Percentiles rank a stretch among this genome's conserved stretches.
These are phyloP conservation scores for Pangasius larnaudii DNA, from an alignment of 2,797 vertebrate species.

Conservation along the genomic window DNA sequence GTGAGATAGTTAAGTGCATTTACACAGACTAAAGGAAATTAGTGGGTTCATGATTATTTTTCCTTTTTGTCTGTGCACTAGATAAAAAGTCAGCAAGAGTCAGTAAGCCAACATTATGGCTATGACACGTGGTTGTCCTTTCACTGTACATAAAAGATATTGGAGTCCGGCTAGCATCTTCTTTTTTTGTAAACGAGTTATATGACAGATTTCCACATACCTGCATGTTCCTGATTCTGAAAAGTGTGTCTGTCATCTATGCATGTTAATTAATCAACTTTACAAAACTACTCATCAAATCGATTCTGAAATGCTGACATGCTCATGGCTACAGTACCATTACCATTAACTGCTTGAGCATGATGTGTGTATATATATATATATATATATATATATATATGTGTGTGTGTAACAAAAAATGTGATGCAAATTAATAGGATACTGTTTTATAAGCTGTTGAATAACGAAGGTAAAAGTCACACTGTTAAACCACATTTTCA, in stretches of 20 bases:
- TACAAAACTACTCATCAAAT: too few species aligned
- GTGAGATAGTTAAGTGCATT: neutral
- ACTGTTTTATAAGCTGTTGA: too few species aligned
- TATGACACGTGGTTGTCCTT: too few species aligned
- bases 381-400: too few species aligned
- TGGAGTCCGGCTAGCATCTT: neutral
- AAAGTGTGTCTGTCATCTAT: neutral
- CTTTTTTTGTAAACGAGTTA: neutral
- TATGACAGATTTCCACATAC: neutral
- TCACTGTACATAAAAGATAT: neutral
- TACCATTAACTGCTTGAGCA: neutral
- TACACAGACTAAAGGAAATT: neutral
- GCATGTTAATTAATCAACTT: neutral
- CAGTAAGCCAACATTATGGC: neutral
- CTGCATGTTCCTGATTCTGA: neutral
- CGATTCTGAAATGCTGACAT: neutral
- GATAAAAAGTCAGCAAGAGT: neutral
- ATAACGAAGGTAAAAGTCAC: too few species aligned
- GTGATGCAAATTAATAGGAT: neutral
- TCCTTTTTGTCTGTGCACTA: neutral
- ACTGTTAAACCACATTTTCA: too few species aligned
- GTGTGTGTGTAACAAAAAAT: too few species aligned
- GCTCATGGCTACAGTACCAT: neutral
- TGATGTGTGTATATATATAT: neutral
- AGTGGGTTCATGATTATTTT: neutral